phyloP scores from a whole-genome alignment of 2,113 vertebrate species.

The Tupaia tana region DNA sequence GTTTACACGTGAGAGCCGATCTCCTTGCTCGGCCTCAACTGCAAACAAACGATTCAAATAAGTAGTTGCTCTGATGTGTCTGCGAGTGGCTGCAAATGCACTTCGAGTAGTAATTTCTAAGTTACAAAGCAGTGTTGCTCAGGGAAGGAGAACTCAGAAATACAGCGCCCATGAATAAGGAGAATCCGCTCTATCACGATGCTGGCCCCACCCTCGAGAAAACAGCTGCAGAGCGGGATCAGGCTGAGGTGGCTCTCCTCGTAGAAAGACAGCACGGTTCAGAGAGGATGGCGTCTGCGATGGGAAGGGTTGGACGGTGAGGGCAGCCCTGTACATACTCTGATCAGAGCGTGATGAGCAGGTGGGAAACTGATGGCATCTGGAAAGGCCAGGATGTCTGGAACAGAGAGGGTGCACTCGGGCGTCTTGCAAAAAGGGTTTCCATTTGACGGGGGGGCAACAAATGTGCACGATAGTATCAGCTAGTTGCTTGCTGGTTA shows the following conservation, averaged over 20 bases:
- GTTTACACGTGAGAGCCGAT: neutral
- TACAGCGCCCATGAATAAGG: neutral
- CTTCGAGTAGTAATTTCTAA: neutral
- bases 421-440: too few relatives aligned
- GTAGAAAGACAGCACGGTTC: neutral
- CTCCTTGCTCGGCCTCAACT: neutral
- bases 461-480: neutral
- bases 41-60: neutral
- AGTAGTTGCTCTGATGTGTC: neutral
- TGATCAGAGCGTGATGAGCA: neutral
- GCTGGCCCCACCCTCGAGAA: neutral
- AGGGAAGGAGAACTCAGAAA: neutral
- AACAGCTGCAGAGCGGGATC: neutral
- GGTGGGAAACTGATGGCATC: neutral
- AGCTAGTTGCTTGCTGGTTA: too few relatives aligned
- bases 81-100: neutral
- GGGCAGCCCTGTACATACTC: neutral
- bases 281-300: neutral
- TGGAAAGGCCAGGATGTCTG: neutral
- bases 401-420: neutral
- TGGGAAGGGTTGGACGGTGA: neutral
- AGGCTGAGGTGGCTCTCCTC: neutral
- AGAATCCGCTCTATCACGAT: neutral
- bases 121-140: neutral
- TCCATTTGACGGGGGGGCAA: neutral